Conservation (phyloP, 2,888 invertebrate genomes). For the Allacma fusca region DNA sequence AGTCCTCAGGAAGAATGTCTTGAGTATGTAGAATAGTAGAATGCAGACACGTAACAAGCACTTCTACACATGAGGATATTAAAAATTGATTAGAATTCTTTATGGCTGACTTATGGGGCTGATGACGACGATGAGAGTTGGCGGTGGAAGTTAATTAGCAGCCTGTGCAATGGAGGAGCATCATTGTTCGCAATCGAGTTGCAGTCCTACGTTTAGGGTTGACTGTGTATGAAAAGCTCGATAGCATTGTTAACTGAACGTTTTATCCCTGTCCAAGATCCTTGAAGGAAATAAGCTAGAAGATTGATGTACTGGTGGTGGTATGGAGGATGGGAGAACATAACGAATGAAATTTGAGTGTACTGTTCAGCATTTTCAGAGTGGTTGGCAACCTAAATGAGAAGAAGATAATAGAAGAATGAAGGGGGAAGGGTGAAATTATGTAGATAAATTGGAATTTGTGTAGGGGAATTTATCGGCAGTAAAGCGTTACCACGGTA, state of each 20-base stretch:
- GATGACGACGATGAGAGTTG: conserved; percentile 22
- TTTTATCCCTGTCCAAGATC: conserved; percentile 6
- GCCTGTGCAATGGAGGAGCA: conserved; percentile 16
- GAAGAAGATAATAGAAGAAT: conserved; percentile 33
- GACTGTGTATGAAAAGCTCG: background rate
- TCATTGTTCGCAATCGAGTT: conserved; percentile 4
- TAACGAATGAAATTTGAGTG: conserved; percentile 34
- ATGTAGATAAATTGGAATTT: conserved; percentile 47
- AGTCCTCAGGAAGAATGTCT: too few relatives aligned
- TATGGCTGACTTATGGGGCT: conserved; percentile 19
- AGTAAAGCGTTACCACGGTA: conserved; percentile 46
- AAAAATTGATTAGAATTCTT: conserved; percentile 28
- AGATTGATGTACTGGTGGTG: conserved; percentile 38
- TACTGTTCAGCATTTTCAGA: conserved; percentile 20
- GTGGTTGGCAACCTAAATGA: conserved; percentile 29
- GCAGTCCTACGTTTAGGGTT: too few relatives aligned
- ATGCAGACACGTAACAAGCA: background rate
- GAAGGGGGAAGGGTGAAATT: conserved; percentile 45
- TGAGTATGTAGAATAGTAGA: background rate
- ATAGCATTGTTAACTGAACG: conserved; percentile 2
- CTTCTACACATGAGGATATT: conserved; percentile 15
- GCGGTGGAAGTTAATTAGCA: conserved; percentile 28
- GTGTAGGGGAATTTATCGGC: conserved; percentile 51
- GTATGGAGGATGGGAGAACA: conserved; percentile 9
- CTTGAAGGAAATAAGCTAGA: conserved; percentile 36